Evolutionary conservation across 92 coral and sea anemone genomes (phyloP).

Genomic region (Bergia sp.): DNA sequence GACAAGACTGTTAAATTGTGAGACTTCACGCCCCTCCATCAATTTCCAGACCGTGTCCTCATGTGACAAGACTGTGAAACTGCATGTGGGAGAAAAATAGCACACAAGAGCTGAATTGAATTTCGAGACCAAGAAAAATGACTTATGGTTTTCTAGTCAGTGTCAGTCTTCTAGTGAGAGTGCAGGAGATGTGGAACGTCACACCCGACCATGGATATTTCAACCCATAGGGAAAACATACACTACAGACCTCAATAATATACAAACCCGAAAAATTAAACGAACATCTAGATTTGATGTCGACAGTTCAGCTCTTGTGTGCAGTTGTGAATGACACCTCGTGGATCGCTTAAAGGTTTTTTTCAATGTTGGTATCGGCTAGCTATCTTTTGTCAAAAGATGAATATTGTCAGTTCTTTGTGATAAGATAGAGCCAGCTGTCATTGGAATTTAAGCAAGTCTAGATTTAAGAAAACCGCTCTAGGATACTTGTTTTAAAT

Average conservation of each 20-base stretch:
- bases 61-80: constrained; percentile 83
- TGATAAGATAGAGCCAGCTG: too few species aligned
- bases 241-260: neutral
- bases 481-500: too few species aligned
- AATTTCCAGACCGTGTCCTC: constrained; percentile 24
- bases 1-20: constrained; percentile 84
- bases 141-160: neutral
- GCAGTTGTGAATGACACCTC: neutral
- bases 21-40: constrained; percentile 78
- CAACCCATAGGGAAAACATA: constrained; percentile 18
- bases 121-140: constrained; percentile 66
- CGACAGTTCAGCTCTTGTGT: neutral
- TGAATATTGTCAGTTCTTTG: too few species aligned
- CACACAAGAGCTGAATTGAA: neutral
- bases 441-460: neutral
- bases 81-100: constrained; percentile 49
- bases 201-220: constrained; percentile 78
- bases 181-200: constrained; percentile 66
- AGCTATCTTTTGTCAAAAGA: too few species aligned
- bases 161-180: too few species aligned
- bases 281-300: neutral
- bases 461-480: neutral
- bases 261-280: neutral
- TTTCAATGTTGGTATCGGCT: neutral
- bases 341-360: too few species aligned